These are phyloP conservation scores for Drosophila eohydei DNA, from an alignment of 2,888 invertebrate species.

Conservation along the genomic window DNA sequence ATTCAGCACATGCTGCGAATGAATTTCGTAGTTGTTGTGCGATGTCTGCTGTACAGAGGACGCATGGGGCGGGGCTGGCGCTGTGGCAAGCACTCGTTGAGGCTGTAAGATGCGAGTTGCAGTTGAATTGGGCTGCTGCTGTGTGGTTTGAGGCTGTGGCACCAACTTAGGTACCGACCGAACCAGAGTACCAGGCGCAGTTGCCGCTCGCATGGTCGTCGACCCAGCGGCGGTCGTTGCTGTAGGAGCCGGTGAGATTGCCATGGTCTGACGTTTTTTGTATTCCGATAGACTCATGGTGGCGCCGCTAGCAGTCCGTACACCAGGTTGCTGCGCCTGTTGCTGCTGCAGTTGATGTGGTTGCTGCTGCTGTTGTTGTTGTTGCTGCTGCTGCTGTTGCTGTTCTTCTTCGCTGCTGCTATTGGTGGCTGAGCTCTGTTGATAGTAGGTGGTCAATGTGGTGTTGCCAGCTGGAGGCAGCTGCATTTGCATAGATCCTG, in stretches of 20 bases:
- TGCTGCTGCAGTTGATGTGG: slow-evolving; percentile 45
- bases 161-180: slow-evolving; percentile 60
- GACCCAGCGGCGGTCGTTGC: slow-evolving; percentile 29
- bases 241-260: slow-evolving; percentile 39
- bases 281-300: slow-evolving; percentile 82
- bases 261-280: slow-evolving; percentile 78
- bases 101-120: slow-evolving; percentile 62
- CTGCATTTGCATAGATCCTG: slow-evolving; percentile 26
- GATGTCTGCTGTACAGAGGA: slow-evolving; percentile 83
- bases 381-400: slow-evolving; percentile 52
- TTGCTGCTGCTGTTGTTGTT: slow-evolving; percentile 50
- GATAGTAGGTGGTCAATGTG: slow-evolving; percentile 81
- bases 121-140: slow-evolving; percentile 27
- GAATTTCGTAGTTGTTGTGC: slow-evolving; percentile 84
- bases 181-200: slow-evolving; percentile 54
- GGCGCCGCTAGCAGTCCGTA: slow-evolving; percentile 79
- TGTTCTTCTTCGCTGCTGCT: slow-evolving; percentile 77
- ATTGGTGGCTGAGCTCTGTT: slow-evolving; percentile 34
- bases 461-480: slow-evolving; percentile 58
- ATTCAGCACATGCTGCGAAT: slow-evolving; percentile 85
- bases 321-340: slow-evolving; percentile 44
- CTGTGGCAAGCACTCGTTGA: slow-evolving; percentile 36
- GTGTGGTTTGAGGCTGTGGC: slow-evolving; percentile 25
- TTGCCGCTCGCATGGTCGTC: slow-evolving; percentile 36
- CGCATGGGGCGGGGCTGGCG: slow-evolving; percentile 72